phyloP scores from a whole-genome alignment of 2,113 vertebrate species.

The Melanocharis versteri region DNA sequence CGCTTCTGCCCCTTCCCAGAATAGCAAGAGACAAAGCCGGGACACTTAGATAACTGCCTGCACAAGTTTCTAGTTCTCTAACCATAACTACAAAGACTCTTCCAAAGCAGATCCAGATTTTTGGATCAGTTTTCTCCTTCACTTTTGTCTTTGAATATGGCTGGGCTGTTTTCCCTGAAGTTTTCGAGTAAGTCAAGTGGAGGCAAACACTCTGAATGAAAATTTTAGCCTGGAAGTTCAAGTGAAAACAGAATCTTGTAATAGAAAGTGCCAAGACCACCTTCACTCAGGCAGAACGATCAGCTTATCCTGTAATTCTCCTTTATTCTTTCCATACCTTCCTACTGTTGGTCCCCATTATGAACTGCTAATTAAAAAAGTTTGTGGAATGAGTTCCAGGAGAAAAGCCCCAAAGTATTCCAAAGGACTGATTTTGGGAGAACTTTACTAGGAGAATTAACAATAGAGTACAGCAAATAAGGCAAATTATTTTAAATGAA shows the following conservation, averaged over 20 bases:
- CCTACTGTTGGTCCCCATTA: background rate
- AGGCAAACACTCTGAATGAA: background rate
- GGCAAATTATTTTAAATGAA: background rate
- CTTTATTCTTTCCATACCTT: conserved; percentile 14
- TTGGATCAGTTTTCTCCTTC: background rate
- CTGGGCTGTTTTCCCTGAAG: background rate
- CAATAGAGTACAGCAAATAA: background rate
- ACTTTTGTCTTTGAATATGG: background rate
- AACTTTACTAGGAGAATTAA: background rate
- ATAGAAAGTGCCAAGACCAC: background rate
- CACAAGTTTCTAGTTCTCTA: background rate
- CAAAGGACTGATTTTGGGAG: background rate
- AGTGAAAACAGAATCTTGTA: background rate
- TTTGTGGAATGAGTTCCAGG: background rate
- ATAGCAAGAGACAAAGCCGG: background rate
- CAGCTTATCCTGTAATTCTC: background rate
- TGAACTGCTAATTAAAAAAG: background rate
- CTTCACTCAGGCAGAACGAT: background rate
- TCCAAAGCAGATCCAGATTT: background rate
- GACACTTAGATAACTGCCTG: background rate
- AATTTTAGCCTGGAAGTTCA: background rate
- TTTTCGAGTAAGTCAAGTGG: background rate
- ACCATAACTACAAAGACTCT: background rate
- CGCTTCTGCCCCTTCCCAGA: background rate
- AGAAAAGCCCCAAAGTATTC: background rate